Evolutionary conservation across 1,140 invertebrate species (phyloP).

Genomic region (Cydia strobilella): DNA sequence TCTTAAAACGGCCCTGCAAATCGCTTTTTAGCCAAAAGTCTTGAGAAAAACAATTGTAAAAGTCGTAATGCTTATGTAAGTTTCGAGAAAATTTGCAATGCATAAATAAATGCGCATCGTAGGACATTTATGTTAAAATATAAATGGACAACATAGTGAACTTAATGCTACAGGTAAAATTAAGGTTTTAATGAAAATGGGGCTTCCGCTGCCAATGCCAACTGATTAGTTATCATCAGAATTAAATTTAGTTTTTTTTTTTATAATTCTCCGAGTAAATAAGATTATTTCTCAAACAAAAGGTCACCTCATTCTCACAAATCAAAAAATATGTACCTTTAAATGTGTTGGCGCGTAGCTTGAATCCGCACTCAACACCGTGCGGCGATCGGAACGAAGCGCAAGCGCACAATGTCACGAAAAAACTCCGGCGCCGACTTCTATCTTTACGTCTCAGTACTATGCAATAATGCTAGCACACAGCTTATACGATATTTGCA

Average conservation of each 20-base stretch:
- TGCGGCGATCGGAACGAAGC: neutral
- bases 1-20: neutral
- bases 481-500: neutral
- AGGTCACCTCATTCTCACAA: neutral
- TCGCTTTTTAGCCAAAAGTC: neutral
- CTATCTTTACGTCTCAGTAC: neutral
- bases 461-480: conserved; percentile 15
- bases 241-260: too few relatives aligned
- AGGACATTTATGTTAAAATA: too few relatives aligned
- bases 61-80: too few relatives aligned
- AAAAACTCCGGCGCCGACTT: neutral
- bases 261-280: too few relatives aligned
- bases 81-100: neutral
- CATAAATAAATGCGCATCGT: too few relatives aligned
- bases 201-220: too few relatives aligned
- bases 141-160: too few relatives aligned
- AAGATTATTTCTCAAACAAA: too few relatives aligned
- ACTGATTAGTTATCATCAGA: too few relatives aligned
- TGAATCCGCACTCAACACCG: conserved; percentile 2
- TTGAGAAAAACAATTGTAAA: neutral
- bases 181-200: too few relatives aligned
- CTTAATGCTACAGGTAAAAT: too few relatives aligned
- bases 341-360: conserved; percentile 9
- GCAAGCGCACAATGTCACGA: conserved; percentile 9
- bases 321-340: neutral